Base-by-base conservation (phyloP, 2,888 invertebrate species). In the Liposcelis brunnea region DNA sequence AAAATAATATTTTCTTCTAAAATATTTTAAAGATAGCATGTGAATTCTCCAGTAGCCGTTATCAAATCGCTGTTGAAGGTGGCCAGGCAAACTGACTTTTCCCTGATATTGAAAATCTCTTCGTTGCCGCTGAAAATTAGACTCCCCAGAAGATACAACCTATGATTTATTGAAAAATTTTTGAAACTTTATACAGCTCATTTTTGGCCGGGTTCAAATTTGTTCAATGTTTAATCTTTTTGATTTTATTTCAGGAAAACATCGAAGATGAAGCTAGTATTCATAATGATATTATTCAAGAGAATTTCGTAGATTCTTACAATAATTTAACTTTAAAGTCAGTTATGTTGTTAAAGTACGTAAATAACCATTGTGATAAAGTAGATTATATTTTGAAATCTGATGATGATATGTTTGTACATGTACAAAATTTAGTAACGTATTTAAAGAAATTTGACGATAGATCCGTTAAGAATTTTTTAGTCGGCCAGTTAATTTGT, bases 301-400 rank as follows among this genome's bases (percentile, higher is more conserved):
- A 86, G 58, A 75, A 74, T 36, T 89, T 89, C 58, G 61, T 78
- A 33, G 89, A 89, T 60, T 77, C 82, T 0, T 87, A 89, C 58
- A 82, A 86, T 60, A 89, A 89, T 69, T 67, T 87, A 51, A 89
- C 87, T 0, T 57, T 89, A 19, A 89, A 89, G 59, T 81, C 85
- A 38, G 75, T 85, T 10, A 78, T 84, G 75, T 75, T 87, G 69
- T 59, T 89, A 47, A 87, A 87, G 58, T 80, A 85, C 78, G 76
- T 81, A 16, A 75, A 71, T 5, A 71, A 69, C 33, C 73, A 76
- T 54, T 87, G 87, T 50, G 55, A 55, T 16, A 54, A 57, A 31
- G 73, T 73, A 0, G 71, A 73, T 37, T 87, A 76, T 64, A 68
- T 87, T 16, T 69, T 89, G 61, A 89, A 89, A 66, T 80, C 82